A percentile compares a stretch with the other conserved stretches of the same genome.
Conservation (phyloP, 2,113 vertebrate genomes). For the Oreochromis spilurus region DNA sequence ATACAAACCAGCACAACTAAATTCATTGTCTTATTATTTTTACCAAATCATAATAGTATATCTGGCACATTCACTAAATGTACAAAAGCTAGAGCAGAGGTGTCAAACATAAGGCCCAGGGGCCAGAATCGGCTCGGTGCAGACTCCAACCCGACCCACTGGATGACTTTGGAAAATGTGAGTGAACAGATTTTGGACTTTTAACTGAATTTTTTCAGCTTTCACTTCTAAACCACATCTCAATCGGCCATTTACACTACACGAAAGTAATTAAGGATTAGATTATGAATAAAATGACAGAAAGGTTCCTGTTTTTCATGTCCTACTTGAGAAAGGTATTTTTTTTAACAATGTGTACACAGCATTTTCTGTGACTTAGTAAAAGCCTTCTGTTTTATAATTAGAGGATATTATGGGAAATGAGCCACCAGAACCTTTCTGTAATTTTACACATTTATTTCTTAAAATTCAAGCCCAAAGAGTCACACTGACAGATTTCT, state of each 20-base stretch:
- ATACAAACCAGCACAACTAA: background rate
- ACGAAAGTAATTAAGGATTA: background rate
- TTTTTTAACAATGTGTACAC: background rate
- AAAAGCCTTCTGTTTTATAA: background rate
- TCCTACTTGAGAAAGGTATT: background rate
- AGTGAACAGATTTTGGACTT: background rate
- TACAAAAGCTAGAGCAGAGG: background rate
- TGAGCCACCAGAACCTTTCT: background rate
- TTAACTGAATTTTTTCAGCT: background rate
- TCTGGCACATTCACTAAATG: background rate
- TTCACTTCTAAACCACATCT: background rate
- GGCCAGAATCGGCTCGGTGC: background rate
- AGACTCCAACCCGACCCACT: background rate
- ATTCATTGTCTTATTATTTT: too few relatives aligned
- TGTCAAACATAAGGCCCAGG: background rate
- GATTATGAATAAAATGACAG: background rate
- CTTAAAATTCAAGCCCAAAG: background rate
- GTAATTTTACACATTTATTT: background rate
- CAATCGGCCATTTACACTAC: background rate
- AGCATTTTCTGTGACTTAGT: background rate
- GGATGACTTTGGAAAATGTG: background rate
- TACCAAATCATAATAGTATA: background rate
- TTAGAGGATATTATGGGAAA: background rate
- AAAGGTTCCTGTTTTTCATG: background rate
- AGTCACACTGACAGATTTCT: background rate